Base-by-base conservation (phyloP, 2,797 vertebrate genomes). In the Zonotrichia albicollis region DNA sequence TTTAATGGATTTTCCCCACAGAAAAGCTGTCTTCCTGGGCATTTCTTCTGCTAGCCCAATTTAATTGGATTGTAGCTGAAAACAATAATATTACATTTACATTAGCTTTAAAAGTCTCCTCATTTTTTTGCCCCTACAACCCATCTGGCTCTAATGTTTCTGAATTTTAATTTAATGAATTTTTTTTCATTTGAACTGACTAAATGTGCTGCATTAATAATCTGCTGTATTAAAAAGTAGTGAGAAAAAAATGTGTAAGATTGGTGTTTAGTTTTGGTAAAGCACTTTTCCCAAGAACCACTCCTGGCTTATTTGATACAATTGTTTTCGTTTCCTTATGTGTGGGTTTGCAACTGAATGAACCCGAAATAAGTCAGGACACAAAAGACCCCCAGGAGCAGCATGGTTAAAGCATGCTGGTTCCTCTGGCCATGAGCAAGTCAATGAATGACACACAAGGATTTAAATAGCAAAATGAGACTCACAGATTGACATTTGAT, bases 81-180 rank as follows among this genome's bases (percentile, higher is more conserved):
- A 95, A 93, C 70, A 92, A 86, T 71, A 92, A 68, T 62, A 85
- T 21, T 82, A 46, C 53, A 75, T 91, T 92, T 89, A 91, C 62
- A 78, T 87, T 73, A 78, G 40, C 32, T 74, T 70, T 91, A 68
- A 81, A 94, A 91, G 21, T 53, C 54, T 67, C 42, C 58, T 18
- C n/a, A 36, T 78, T 71, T 62, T 16, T 8, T 16, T 8, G 7
- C 5, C 65, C 16, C 36, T 77, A 19, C 34, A 90, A 40, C 66
- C 51, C 68, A 87, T 93, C 68, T 95, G 87, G 60, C 42, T 92
- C 84, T 80, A 77, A 87, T 66, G 70, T 48, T 65, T 34, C 46
- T 92, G 76, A 60, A 73, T 83, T 93, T 67, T 84, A 92, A 73
- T 82, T 74, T 87, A 89, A 85, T 75, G 36, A 73, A 73, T 38